Base-by-base conservation (phyloP, 1,140 invertebrate genomes). In the Drosophila nebulosa region DNA sequence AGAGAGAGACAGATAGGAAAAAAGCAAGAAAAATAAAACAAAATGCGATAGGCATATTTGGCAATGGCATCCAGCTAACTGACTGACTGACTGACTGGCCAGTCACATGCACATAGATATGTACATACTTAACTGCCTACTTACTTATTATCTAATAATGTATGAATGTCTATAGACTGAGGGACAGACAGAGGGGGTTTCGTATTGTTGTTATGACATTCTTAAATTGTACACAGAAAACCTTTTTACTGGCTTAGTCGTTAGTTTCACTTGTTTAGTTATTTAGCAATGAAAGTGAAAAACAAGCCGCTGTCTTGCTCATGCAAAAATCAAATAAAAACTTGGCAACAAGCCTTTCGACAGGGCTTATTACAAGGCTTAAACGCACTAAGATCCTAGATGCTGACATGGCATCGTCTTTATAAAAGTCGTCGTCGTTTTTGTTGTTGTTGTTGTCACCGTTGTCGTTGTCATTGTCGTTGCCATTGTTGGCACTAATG, bases 401-500 rank as follows among this genome's bases (percentile, higher is more conserved):
- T 64, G 64, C 75, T 56, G 64, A 65, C 62, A 66, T 53, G 42
- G 69, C 57, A 21, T 14, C 57, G 22, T n/a, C n/a, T n/a, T n/a
- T n/a, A n/a, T n/a, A n/a, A n/a, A n/a, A n/a, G n/a, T 60, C 22
- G 36, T 52, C 60, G 67, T 58, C 52, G 72, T 42, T 68, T 62
- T 61, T 32, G 65, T 88, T 63, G 70, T 9, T n/a, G 27, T 60
- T 27, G 51, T 51, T 64, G 71, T 52, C 55, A 68, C 42, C 65
- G 64, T 58, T 57, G 30, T 7, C 18, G 22, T 32, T 22, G 39
- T 56, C 65, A 65, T 57, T 60, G 71, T 50, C 72, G 66, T 61
- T 61, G 62, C 72, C 69, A 88, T 88, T 88, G 83, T 88, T 71
- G 74, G 62, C 80, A 79, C 83, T 88, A 88, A 88, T 88, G 83